These are phyloP conservation scores for Eospalax fontanierii DNA, from an alignment of 2,797 vertebrate species.

Conservation along the genomic window DNA sequence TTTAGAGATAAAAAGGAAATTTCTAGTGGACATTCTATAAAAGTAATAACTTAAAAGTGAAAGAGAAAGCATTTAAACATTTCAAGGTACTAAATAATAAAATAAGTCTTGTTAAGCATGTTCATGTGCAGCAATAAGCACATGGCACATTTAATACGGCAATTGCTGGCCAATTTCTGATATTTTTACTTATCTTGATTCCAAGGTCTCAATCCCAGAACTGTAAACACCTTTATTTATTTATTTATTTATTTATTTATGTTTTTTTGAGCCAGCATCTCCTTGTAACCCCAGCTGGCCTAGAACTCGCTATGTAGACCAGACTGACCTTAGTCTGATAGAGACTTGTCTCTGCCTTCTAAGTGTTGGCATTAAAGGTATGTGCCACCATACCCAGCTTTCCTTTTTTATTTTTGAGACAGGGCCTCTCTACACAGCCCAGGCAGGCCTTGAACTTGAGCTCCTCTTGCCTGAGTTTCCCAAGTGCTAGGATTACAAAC, in stretches of 20 bases:
- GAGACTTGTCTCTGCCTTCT: too few relatives aligned
- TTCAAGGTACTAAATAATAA: background rate
- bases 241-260: too few relatives aligned
- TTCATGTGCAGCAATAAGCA: background rate
- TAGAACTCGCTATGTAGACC: too few relatives aligned
- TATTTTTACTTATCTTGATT: background rate
- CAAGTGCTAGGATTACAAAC: background rate
- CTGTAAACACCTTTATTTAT: background rate
- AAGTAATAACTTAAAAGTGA: background rate
- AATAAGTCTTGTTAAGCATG: background rate
- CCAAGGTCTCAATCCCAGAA: background rate
- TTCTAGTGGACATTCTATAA: constrained; percentile 11
- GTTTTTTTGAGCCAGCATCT: too few relatives aligned
- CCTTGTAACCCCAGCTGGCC: too few relatives aligned
- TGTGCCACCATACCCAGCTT: too few relatives aligned
- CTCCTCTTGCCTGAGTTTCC: background rate
- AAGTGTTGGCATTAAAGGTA: too few relatives aligned
- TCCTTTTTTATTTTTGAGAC: too few relatives aligned
- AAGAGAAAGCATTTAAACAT: background rate
- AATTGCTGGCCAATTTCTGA: background rate
- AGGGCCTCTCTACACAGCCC: too few relatives aligned
- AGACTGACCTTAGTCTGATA: too few relatives aligned
- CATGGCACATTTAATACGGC: background rate
- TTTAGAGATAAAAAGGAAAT: background rate
- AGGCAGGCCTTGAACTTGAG: background rate